A percentile compares a stretch with the other conserved stretches of the same genome.
phyloP scores from a whole-genome alignment of 2,888 invertebrate genomes.

The Thereva nobilitata region DNA sequence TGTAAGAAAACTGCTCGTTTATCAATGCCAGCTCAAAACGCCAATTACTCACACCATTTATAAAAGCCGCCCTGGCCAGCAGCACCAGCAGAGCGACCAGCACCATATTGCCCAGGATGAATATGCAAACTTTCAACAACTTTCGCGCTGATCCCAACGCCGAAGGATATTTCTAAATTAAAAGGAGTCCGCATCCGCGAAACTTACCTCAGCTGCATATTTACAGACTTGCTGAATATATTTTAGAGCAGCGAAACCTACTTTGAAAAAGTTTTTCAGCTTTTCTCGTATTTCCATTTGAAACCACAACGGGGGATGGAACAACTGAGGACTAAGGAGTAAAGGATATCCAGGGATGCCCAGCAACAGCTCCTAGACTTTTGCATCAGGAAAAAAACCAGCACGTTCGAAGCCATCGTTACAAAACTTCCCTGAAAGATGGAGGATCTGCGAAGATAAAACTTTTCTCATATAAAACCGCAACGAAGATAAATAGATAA shows the following conservation, averaged over 20 bases:
- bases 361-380: too few species aligned
- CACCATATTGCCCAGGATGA: conserved; percentile 34
- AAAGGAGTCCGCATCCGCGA: conserved; percentile 35
- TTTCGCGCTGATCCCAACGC: conserved; percentile 37
- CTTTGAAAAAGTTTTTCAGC: conserved; percentile 30
- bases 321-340: conserved; percentile 4
- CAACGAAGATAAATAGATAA: conserved; percentile 48
- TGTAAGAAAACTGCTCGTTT: too few species aligned
- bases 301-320: too few species aligned
- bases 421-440: conserved; percentile 2
- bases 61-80: conserved; percentile 25
- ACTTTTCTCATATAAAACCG: conserved; percentile 44
- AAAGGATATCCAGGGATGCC: not conserved
- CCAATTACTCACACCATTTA: conserved; percentile 34
- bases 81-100: conserved; percentile 7
- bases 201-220: conserved; percentile 36
- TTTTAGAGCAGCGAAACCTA: conserved; percentile 21
- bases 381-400: too few species aligned
- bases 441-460: conserved; percentile 32
- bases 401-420: not conserved
- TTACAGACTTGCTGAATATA: conserved; percentile 34
- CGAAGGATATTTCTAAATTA: conserved; percentile 37
- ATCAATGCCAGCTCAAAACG: conserved; percentile 28
- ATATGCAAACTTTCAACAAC: conserved; percentile 35
- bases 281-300: conserved; percentile 19